Evolutionary conservation across 2,888 invertebrate genomes (phyloP).

Genomic region (Tinea trinotella): DNA sequence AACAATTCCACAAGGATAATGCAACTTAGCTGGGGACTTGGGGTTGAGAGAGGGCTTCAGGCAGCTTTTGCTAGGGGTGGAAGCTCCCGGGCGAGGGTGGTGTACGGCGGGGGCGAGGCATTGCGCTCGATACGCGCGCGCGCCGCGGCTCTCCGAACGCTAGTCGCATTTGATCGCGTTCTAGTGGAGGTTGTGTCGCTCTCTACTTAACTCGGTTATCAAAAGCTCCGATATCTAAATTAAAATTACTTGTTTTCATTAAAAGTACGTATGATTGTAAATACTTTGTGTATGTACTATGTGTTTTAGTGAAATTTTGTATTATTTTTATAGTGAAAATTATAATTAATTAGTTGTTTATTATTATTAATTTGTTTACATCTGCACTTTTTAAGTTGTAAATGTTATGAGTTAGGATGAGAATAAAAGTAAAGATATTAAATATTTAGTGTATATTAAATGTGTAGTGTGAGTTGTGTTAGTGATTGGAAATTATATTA

Average conservation of each 20-base stretch:
- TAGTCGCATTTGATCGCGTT: slow-evolving; percentile 60
- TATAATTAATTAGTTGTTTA: slow-evolving; percentile 4
- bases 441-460: background rate
- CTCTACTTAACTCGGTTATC: slow-evolving; percentile 38
- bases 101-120: slow-evolving; percentile 48
- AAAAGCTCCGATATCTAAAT: slow-evolving; percentile 57
- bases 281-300: slow-evolving; percentile 11
- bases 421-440: too few relatives aligned
- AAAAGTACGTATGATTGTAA: slow-evolving; percentile 47
- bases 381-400: background rate
- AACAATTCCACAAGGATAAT: slow-evolving; percentile 25
- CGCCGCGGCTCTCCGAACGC: slow-evolving; percentile 35
- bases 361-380: slow-evolving; percentile 27
- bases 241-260: slow-evolving; percentile 35
- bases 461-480: background rate
- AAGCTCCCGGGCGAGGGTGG: slow-evolving; percentile 42
- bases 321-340: slow-evolving; percentile 14
- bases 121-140: slow-evolving; percentile 67
- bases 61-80: slow-evolving; percentile 29
- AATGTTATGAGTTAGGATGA: background rate
- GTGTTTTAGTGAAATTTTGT: slow-evolving; percentile 26
- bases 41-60: background rate
- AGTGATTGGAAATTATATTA: background rate
- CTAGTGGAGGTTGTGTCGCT: slow-evolving; percentile 35
- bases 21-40: slow-evolving; percentile 29